Conservation (phyloP, 2,113 vertebrate species). For the Macaca nemestrina region DNA sequence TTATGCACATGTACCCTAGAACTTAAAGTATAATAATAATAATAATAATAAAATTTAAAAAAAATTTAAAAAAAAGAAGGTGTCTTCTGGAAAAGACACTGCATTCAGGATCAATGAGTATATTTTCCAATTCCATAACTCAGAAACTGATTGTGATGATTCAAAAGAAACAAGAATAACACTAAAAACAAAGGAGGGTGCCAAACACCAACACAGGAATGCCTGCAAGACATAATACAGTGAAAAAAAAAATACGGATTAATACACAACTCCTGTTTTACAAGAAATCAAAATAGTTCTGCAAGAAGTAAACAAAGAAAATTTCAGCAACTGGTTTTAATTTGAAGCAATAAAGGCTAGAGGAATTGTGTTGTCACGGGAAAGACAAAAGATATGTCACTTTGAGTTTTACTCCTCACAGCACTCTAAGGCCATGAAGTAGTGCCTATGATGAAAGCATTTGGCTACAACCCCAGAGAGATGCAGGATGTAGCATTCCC, state of each 20-base stretch:
- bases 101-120: background rate
- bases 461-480: background rate
- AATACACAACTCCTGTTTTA: background rate
- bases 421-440: background rate
- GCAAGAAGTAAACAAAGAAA: background rate
- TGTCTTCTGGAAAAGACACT: background rate
- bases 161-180: background rate
- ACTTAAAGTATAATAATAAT: too few relatives aligned
- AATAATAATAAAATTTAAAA: too few relatives aligned
- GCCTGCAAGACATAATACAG: background rate
- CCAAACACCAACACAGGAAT: background rate
- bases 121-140: background rate
- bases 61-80: too few relatives aligned
- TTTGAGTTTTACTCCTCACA: background rate
- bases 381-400: background rate
- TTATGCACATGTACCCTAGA: too few relatives aligned
- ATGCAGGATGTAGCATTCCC: background rate
- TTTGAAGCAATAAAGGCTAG: background rate
- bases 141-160: background rate
- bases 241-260: background rate
- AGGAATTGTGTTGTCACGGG: background rate
- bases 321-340: background rate
- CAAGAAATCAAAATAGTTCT: background rate
- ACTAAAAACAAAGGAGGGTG: background rate
- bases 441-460: background rate